These are phyloP conservation scores for Alligator mississippiensis DNA, from an alignment of 2,113 vertebrate species.

Conservation along the genomic window DNA sequence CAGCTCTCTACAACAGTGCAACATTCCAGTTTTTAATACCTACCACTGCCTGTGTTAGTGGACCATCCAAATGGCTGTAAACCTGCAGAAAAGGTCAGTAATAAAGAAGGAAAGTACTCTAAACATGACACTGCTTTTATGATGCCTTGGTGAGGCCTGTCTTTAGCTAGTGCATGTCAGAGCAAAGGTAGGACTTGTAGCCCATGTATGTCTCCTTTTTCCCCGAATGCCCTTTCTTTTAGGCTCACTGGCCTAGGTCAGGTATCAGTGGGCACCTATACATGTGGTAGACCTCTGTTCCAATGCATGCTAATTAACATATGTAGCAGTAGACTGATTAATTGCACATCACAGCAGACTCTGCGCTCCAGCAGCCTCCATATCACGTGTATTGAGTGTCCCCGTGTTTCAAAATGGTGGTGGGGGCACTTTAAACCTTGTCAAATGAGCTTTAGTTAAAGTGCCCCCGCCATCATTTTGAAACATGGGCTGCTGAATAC, in stretches of 20 bases:
- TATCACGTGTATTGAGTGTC: too few relatives aligned
- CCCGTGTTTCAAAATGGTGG: too few relatives aligned
- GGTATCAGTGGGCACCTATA: neutral
- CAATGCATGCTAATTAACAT: neutral
- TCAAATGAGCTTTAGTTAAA: too few relatives aligned
- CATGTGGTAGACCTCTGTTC: neutral
- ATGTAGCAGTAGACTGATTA: neutral
- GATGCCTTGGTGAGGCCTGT: neutral
- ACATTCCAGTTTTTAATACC: neutral
- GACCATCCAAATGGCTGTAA: constrained; percentile 61
- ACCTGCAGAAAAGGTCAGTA: constrained; percentile 63
- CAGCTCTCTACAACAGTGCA: neutral
- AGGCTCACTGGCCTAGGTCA: neutral
- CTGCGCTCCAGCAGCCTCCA: too few relatives aligned
- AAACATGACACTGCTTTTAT: neutral
- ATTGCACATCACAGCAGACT: too few relatives aligned
- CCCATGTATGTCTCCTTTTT: fast-evolving
- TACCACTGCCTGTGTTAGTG: neutral
- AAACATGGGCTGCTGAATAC: too few relatives aligned
- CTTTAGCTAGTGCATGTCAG: neutral
- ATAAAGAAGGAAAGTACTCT: neutral
- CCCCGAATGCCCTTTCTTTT: neutral
- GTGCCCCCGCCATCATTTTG: too few relatives aligned
- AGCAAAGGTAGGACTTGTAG: neutral
- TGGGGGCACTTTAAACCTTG: too few relatives aligned